Evolutionary conservation across 2,888 invertebrate genomes (phyloP), one percentile per base, ranked within the genome.

Genomic region (Drosophila prostipennis): DNA sequence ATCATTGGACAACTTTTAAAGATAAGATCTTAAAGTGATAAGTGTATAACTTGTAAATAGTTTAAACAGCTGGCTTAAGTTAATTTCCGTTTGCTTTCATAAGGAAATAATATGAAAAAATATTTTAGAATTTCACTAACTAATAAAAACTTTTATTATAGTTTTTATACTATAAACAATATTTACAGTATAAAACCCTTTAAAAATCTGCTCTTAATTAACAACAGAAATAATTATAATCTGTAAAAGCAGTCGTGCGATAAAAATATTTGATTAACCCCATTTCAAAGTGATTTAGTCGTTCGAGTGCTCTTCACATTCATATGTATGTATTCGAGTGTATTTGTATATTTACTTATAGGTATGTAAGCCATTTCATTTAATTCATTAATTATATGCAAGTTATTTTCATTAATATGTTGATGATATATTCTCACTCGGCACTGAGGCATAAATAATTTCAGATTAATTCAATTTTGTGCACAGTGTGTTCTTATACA

Each of bases 361-460:
- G 42, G 19, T 14, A 29, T 29, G 29, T 29, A 14, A 42, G 6
- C 8, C 42, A 43, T 13, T 43, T 42, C 14, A 16, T 14, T 37
- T 49, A 60, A 64, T 60, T 64, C n/a, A 45, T 64, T 61, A 32
- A 60, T 51, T 51, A 43, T 43, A 43, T 32, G 32, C 42, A 34
- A 53, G 42, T 16, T 43, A 29, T 14, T 42, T 42, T 34, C 32
- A 59, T 53, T 59, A 42, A 59, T 26, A 43, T 54, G 34, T n/a
- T 60, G 19, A 60, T 60, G 19, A 60, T 60, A 37, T 29, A 46
- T 46, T 46, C 45, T 26, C 45, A 13, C n/a, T 29, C 45, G 45
- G 14, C 45, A 29, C 45, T 46, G 29, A 23, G 43, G 60, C 64
- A 64, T 52, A n/a, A 52, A 60, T 61, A 64, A 60, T 60, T 49